Evolutionary conservation across 2,797 vertebrate genomes (phyloP).

Genomic region (Urosaurus nigricauda): DNA sequence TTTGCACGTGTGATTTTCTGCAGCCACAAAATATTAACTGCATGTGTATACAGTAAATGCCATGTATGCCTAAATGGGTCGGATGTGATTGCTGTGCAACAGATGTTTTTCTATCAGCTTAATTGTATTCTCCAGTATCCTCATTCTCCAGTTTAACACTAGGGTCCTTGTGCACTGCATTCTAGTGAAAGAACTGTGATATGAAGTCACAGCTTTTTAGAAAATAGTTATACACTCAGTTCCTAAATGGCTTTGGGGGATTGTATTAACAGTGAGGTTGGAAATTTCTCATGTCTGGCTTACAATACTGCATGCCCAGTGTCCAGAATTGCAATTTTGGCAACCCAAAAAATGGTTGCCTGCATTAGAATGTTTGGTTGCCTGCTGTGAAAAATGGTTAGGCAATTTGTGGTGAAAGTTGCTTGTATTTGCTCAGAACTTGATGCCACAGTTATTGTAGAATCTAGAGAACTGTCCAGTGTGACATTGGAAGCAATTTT

Average conservation of each 20-base stretch:
- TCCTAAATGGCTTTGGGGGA: too few relatives aligned
- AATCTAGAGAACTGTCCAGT: too few relatives aligned
- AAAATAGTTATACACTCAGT: neutral
- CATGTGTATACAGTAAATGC: neutral
- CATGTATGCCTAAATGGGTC: neutral
- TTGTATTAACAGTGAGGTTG: constrained; percentile 16
- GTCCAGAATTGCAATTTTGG: neutral
- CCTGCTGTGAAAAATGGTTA: too few relatives aligned
- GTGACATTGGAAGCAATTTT: too few relatives aligned
- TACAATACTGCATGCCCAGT: neutral
- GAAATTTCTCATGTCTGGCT: neutral
- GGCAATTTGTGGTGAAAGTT: too few relatives aligned
- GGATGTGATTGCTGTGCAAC: constrained; percentile 14
- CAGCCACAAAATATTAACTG: constrained; percentile 9
- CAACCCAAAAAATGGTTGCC: neutral
- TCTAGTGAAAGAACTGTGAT: neutral
- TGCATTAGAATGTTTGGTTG: too few relatives aligned
- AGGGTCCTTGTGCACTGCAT: neutral
- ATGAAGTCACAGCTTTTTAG: constrained; percentile 1
- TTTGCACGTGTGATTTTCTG: constrained; percentile 31
- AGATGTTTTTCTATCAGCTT: constrained; percentile 24
- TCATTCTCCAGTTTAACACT: neutral
- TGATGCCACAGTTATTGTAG: too few relatives aligned
- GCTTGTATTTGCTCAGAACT: too few relatives aligned
- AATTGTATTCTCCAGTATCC: constrained; percentile 19